Evolutionary conservation across 2,113 vertebrate genomes (phyloP).

Genomic region (Seriola dumerili): DNA sequence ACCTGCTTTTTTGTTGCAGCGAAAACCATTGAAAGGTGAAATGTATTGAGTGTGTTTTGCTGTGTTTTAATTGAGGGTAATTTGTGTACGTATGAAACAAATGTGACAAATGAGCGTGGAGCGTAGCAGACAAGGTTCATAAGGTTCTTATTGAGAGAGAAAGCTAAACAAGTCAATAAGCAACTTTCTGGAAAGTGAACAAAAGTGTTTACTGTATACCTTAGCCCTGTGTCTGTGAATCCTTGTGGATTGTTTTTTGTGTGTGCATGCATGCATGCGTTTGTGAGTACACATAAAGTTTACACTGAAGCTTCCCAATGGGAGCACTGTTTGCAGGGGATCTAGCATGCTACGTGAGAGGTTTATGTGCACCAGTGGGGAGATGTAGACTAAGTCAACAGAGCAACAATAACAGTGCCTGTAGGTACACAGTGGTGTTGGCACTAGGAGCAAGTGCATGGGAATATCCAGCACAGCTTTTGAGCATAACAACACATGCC

Average conservation of each 20-base stretch:
- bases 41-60: conserved; percentile 28
- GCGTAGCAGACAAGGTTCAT: conserved; percentile 29
- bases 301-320: conserved; percentile 62
- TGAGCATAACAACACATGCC: conserved; percentile 40
- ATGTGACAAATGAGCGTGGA: conserved; percentile 52
- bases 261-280: neutral
- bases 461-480: conserved; percentile 51
- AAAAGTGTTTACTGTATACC: conserved; percentile 37
- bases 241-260: conserved; percentile 25
- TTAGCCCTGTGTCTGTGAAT: conserved; percentile 31
- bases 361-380: conserved; percentile 64
- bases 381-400: conserved; percentile 71
- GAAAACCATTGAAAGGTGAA: conserved; percentile 51
- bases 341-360: conserved; percentile 59
- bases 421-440: conserved; percentile 58
- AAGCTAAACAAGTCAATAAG: conserved; percentile 40
- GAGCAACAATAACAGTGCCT: conserved; percentile 65
- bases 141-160: conserved; percentile 25
- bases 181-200: conserved; percentile 43
- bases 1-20: conserved; percentile 8
- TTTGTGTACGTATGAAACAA: conserved; percentile 53
- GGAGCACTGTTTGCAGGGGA: conserved; percentile 72
- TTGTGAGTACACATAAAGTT: conserved; percentile 54
- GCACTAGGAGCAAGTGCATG: conserved; percentile 40
- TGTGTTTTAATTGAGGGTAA: conserved; percentile 60